These are phyloP conservation scores for Spheniscus humboldti DNA, from an alignment of 2,797 vertebrate genomes.

Conservation along the genomic window DNA sequence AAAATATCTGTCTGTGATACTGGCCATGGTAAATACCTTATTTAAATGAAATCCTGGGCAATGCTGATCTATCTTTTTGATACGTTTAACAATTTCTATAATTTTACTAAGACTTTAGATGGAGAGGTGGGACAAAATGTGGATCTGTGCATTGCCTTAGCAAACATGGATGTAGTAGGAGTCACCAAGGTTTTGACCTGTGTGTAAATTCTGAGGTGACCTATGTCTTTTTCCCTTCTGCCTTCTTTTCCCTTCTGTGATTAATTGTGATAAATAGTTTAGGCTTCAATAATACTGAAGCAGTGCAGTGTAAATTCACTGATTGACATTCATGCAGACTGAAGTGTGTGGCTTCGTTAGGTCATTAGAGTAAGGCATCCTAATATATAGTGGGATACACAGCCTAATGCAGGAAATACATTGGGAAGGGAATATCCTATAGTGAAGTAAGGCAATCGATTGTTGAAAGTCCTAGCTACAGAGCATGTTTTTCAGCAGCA, in stretches of 20 bases:
- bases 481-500: neutral
- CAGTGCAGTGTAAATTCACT: neutral
- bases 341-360: neutral
- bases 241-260: neutral
- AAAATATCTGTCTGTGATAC: neutral
- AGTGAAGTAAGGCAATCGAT: neutral
- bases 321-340: neutral
- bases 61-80: neutral
- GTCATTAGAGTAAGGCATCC: neutral
- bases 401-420: neutral
- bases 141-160: neutral
- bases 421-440: neutral
- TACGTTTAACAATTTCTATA: neutral
- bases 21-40: neutral
- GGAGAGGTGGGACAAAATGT: neutral
- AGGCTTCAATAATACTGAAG: neutral
- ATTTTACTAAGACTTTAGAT: neutral
- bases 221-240: neutral
- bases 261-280: neutral
- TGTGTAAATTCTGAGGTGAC: neutral
- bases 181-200: neutral
- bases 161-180: neutral
- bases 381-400: neutral
- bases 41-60: neutral
- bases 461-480: neutral